These are phyloP conservation scores for Caenorhabditis japonica DNA, from an alignment of 2,888 invertebrate genomes.

Conservation along the genomic window DNA sequence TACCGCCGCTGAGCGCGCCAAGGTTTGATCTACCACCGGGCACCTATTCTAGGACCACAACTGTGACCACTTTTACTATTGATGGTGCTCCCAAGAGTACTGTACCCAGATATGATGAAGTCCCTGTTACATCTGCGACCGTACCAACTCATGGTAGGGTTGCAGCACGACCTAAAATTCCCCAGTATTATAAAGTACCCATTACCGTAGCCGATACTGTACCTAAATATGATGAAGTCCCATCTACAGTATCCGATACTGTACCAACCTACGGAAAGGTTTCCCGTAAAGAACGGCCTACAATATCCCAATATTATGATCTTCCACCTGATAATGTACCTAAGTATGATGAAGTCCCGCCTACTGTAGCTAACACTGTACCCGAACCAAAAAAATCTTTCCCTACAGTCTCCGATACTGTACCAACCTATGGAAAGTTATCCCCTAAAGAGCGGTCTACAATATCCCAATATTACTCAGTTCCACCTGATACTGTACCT, in stretches of 20 bases:
- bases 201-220: too few relatives aligned
- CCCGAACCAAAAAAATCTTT: too few relatives aligned
- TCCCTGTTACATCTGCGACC: too few relatives aligned
- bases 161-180: not conserved
- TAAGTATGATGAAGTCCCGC: too few relatives aligned
- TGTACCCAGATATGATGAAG: conserved; percentile 16
- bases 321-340: not conserved
- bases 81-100: not conserved
- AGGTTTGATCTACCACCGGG: conserved; percentile 18
- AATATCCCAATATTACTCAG: not conserved
- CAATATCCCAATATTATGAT: not conserved
- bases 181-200: too few relatives aligned
- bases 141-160: too few relatives aligned
- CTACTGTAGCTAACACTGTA: too few relatives aligned
- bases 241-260: not conserved
- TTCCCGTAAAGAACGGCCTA: not conserved
- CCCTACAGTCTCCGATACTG: too few relatives aligned
- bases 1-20: conserved; percentile 28
- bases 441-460: not conserved
- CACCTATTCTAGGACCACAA: conserved; percentile 18
- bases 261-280: not conserved
- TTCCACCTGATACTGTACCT: not conserved
- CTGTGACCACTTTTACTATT: not conserved
- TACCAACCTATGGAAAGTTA: too few relatives aligned
- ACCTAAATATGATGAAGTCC: too few relatives aligned